phyloP scores from a whole-genome alignment of 2,797 vertebrate species.

The Fundulus diaphanus region DNA sequence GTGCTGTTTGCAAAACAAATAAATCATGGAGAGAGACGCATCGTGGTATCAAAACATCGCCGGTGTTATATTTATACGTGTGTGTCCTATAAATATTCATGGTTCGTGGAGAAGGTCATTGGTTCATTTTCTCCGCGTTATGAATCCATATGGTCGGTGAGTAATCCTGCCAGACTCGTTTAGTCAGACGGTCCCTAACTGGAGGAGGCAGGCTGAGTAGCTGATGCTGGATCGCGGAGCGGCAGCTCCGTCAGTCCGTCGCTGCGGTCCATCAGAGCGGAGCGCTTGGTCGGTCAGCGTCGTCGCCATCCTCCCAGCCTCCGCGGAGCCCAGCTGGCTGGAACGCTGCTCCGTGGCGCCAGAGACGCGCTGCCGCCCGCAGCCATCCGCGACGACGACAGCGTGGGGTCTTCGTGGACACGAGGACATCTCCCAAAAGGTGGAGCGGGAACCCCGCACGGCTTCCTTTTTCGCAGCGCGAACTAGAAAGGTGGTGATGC shows the following conservation, averaged over 20 bases:
- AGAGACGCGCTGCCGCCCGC: conserved; percentile 3
- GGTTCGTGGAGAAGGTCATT: background rate
- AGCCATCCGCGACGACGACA: conserved; percentile 2
- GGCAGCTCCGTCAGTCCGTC: conserved; percentile 54
- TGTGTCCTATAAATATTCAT: background rate
- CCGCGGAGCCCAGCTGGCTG: conserved; percentile 24
- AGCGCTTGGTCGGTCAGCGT: conserved; percentile 9
- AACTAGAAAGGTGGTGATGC: conserved; percentile 75
- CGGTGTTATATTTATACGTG: no score
- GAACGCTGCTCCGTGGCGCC: conserved; percentile 33
- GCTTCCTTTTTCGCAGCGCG: conserved; percentile 60
- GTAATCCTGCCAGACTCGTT: conserved; percentile 4
- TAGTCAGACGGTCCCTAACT: conserved; percentile 59
- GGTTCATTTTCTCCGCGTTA: background rate
- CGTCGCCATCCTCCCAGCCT: conserved; percentile 44
- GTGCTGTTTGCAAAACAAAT: background rate
- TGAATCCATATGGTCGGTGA: background rate
- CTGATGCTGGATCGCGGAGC: conserved; percentile 53
- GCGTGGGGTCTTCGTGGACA: conserved; percentile 39
- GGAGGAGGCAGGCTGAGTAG: conserved; percentile 46
- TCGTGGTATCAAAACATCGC: no score
- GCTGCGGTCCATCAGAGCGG: conserved; percentile 62
- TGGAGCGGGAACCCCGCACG: conserved; percentile 52
- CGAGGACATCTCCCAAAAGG: conserved; percentile 55
- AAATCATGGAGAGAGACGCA: background rate